phyloP scores from a whole-genome alignment of 2,888 invertebrate genomes.

The Tetheella fluctuosa region DNA sequence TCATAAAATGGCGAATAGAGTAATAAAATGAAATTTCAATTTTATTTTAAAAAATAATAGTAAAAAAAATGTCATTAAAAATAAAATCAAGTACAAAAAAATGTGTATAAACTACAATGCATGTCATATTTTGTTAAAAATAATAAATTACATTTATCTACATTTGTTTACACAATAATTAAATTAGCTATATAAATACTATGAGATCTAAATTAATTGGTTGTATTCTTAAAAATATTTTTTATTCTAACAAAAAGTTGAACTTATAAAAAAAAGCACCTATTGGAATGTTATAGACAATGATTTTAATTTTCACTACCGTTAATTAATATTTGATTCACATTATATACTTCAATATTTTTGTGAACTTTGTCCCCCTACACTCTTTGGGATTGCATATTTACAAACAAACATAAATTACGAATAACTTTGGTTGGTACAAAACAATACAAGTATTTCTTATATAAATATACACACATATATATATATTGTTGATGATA shows the following conservation, averaged over 20 bases:
- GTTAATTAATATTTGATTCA: too few relatives aligned
- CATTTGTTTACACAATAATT: background rate
- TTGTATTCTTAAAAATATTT: conserved; percentile 1
- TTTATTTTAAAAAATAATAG: conserved; percentile 1
- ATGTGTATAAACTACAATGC: conserved; percentile 16
- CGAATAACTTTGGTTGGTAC: too few relatives aligned
- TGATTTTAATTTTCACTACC: too few relatives aligned
- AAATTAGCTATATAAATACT: conserved; percentile 8
- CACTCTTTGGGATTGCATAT: background rate
- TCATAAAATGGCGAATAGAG: too few relatives aligned
- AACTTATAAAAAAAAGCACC: conserved; percentile 8
- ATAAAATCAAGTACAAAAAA: conserved; percentile 24
- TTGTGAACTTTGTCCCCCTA: background rate
- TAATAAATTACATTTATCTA: conserved; percentile 16
- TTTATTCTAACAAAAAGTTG: background rate
- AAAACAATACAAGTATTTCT: too few relatives aligned
- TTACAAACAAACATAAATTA: background rate
- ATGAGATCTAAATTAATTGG: conserved; percentile 4
- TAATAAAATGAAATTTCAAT: too few relatives aligned
- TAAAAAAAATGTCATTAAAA: conserved; percentile 15
- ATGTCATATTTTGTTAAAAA: conserved; percentile 12
- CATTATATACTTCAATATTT: too few relatives aligned
- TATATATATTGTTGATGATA: too few relatives aligned
- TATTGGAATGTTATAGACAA: conserved; percentile 14
- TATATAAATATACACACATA: too few relatives aligned